Base-by-base conservation (phyloP, 2,888 invertebrate genomes). In the Lasioglossum vierecki region DNA sequence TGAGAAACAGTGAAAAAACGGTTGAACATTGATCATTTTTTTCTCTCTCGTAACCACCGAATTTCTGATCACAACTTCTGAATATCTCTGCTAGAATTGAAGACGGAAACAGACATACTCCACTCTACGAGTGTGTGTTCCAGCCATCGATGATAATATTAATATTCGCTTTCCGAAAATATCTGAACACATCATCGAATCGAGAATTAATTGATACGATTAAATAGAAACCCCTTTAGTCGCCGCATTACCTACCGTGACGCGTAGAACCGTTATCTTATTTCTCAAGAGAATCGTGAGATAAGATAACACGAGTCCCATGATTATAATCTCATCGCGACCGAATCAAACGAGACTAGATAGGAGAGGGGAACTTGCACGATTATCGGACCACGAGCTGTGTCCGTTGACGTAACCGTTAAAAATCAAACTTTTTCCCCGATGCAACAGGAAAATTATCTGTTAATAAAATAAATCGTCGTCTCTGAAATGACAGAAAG, bases 241-340 rank as follows among this genome's bases (percentile, higher is more conserved):
- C 68, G 49, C 68, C 26, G 77, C 30, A 71, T 66, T 66, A 75
- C 81, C 80, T 66, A 75, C 81, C 81, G 76, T 60, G 66, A 30
- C 76, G 76, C 60, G 74, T 71, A 84, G 68, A 73, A 75, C 72
- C 74, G 82, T 90, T 90, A 90, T 90, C 90, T 75, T 81, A 88
- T 77, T 88, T 82, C 73, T 85, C 79, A 39, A 84, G 73, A 82
- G 88, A 84, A 89, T 88, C 78, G 75, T 57, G 57, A 79, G 60
- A 90, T 90, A 90, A 90, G 90, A 90, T 90, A 90, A 11, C 72
- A 11, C 72, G 41, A 46, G 44, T 70, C 71, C 22, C 77, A 84
- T 78, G 80, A 85, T 90, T 76, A n/a, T 74, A 76, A 88, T 90
- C 83, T 79, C 74, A 53, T 46, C 26, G 60, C 70, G 70, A 76